phyloP scores from a whole-genome alignment of 2,888 invertebrate species.

The Stenoptilia bipunctidactyla region DNA sequence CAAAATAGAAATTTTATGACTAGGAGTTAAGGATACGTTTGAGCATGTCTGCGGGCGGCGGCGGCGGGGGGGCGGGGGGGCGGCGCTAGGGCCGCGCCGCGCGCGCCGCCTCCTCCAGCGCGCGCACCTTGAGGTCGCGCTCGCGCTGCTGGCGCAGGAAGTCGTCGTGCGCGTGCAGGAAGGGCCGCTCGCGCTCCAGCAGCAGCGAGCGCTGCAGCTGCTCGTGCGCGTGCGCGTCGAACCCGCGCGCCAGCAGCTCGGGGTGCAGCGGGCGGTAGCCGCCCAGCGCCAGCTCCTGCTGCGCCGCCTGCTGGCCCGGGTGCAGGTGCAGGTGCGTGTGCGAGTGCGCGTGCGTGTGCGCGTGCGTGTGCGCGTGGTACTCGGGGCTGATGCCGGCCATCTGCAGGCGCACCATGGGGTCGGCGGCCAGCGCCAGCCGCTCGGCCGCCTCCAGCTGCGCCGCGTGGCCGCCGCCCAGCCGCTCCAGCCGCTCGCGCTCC shows the following conservation, averaged over 20 bases:
- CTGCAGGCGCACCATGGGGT: constrained; percentile 93
- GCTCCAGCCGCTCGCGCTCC: constrained; percentile 88
- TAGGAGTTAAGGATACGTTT: constrained; percentile 65
- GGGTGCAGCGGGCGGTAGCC: constrained; percentile 78
- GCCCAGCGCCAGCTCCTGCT: constrained; percentile 69
- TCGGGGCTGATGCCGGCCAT: constrained; percentile 92
- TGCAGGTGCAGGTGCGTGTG: constrained; percentile 87
- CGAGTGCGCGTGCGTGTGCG: constrained; percentile 92
- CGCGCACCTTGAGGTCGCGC: constrained; percentile 87
- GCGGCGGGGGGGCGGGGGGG: not conserved
- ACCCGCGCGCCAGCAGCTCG: constrained; percentile 83
- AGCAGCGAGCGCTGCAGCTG: constrained; percentile 88
- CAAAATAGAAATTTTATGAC: constrained; percentile 59
- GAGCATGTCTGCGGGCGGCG: constrained; percentile 33
- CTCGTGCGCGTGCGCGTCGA: constrained; percentile 89
- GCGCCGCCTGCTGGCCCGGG: constrained; percentile 82
- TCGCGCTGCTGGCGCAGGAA: constrained; percentile 84
- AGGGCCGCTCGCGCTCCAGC: constrained; percentile 82
- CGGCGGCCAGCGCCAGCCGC: constrained; percentile 85
- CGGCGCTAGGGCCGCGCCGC: constrained; percentile 58
- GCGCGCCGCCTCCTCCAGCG: constrained; percentile 87
- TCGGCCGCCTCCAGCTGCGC: constrained; percentile 83
- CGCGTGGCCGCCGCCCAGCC: constrained; percentile 77
- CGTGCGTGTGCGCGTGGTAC: constrained; percentile 93
- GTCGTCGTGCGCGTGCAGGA: constrained; percentile 72